Conservation (phyloP, 2,888 invertebrate genomes). For the Hirtodrosophila cameraria region DNA sequence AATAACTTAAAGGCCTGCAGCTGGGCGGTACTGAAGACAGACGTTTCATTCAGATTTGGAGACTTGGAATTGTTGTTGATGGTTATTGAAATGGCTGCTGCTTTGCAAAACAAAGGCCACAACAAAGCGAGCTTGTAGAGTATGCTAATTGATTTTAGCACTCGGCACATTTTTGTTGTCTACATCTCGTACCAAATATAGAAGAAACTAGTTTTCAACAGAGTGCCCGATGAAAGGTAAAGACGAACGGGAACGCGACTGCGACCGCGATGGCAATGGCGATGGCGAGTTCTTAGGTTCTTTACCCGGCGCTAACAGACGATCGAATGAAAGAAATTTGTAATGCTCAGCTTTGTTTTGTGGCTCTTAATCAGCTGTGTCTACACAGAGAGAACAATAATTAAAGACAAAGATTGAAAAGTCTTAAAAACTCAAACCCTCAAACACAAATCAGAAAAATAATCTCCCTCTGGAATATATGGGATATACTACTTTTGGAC, state of each 20-base stretch:
- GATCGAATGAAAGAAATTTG: constrained; percentile 68
- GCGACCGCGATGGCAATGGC: constrained; percentile 14
- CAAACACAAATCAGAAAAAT: too few species aligned
- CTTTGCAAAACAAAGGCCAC: constrained; percentile 34
- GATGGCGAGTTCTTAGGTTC: constrained; percentile 41
- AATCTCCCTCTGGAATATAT: too few species aligned
- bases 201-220: constrained; percentile 58
- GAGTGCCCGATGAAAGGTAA: constrained; percentile 1
- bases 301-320: constrained; percentile 58
- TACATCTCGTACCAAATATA: constrained; percentile 55
- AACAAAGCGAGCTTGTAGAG: constrained; percentile 47
- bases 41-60: constrained; percentile 47
- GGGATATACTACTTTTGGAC: too few species aligned
- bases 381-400: constrained; percentile 38
- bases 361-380: constrained; percentile 31
- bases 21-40: constrained; percentile 48
- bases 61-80: constrained; percentile 5
- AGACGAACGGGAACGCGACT: constrained; percentile 15
- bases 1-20: constrained; percentile 57
- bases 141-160: constrained; percentile 78
- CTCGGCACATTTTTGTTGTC: constrained; percentile 69
- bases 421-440: too few species aligned
- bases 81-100: constrained; percentile 1
- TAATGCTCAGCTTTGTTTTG: constrained; percentile 57
- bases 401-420: too few species aligned